phyloP scores from a whole-genome alignment of 2,797 vertebrate species.

The Eulemur coronatus region DNA sequence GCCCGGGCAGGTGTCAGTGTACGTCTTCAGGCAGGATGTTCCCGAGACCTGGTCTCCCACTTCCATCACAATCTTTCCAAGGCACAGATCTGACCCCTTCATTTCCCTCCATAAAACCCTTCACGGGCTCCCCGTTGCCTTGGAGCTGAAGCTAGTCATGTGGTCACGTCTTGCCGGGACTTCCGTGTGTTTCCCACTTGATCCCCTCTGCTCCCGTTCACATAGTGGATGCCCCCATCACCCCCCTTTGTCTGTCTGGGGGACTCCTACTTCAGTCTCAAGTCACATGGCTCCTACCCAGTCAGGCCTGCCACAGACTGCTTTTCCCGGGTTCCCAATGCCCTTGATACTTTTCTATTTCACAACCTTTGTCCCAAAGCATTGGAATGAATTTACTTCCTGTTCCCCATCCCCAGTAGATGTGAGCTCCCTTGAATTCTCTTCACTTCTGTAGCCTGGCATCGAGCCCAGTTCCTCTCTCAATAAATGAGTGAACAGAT shows the following conservation, averaged over 20 bases:
- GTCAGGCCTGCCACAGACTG: neutral
- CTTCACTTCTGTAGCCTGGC: neutral
- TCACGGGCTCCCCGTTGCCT: neutral
- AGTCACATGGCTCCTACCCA: neutral
- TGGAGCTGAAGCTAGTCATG: neutral
- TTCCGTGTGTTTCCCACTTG: neutral
- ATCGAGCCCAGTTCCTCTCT: neutral
- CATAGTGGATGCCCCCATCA: rapidly evolving
- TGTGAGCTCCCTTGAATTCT: neutral
- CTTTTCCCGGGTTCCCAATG: neutral
- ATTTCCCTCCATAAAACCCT: neutral
- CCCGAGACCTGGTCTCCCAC: neutral
- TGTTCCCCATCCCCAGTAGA: neutral
- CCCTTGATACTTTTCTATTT: neutral
- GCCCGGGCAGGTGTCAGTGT: no score
- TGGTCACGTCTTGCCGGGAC: rapidly evolving
- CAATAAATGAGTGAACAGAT: neutral
- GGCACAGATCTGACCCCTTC: neutral
- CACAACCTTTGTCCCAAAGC: neutral
- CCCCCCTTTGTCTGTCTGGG: neutral
- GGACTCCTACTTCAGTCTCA: neutral
- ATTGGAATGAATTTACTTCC: neutral
- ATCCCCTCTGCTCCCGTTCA: neutral
- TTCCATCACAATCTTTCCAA: neutral
- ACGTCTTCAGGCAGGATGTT: neutral